A percentile compares a stretch with the other conserved stretches of the same genome.
Conservation (phyloP, 1,140 invertebrate genomes). For the Holotrichia oblita region DNA sequence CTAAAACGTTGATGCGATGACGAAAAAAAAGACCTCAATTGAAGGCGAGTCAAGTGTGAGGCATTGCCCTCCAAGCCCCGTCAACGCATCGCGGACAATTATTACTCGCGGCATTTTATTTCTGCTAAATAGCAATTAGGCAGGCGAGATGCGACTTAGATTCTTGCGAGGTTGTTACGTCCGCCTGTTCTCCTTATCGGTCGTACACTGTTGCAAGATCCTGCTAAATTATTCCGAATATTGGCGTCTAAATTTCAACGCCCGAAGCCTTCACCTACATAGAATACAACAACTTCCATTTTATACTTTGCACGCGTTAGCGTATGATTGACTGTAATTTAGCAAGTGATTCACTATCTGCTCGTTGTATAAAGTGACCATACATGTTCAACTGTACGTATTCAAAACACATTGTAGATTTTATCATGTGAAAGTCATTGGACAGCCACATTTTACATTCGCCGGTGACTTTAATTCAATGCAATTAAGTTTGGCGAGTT, state of each 20-base stretch:
- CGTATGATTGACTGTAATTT: no score
- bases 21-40: constrained; percentile 16
- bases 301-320: not conserved
- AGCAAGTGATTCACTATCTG: no score
- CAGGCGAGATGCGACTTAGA: not conserved
- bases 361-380: no score
- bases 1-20: not conserved
- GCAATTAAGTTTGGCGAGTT: no score
- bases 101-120: not conserved
- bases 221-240: not conserved
- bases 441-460: no score
- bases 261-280: not conserved
- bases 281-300: not conserved
- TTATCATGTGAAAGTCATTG: no score
- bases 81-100: not conserved
- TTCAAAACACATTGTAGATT: no score
- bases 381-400: no score
- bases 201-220: not conserved
- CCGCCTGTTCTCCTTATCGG: not conserved
- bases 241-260: constrained; percentile 6
- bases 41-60: constrained; percentile 15
- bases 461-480: no score
- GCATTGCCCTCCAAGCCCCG: not conserved
- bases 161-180: not conserved
- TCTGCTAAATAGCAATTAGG: not conserved